Evolutionary conservation across 2,113 vertebrate species (phyloP).

Genomic region (Arvicanthis niloticus): DNA sequence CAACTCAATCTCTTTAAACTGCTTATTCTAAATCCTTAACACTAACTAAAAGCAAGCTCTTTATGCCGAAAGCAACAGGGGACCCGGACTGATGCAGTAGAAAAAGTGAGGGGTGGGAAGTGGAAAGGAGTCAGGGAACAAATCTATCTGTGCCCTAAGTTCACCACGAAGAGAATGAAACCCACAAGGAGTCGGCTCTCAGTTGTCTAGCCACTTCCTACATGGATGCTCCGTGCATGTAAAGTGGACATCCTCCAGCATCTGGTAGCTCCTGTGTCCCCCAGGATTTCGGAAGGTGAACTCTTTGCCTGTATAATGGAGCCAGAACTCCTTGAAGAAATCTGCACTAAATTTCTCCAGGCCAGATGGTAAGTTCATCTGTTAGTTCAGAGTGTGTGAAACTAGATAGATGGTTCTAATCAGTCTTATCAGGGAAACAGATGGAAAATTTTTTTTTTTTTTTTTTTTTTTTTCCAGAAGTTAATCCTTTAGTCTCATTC

Average conservation of each 20-base stretch:
- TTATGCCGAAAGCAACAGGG: slow-evolving; percentile 48
- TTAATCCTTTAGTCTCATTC: slow-evolving; percentile 50
- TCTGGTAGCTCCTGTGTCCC: not conserved
- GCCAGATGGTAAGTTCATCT: not conserved
- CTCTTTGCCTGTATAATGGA: not conserved
- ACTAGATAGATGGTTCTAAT: slow-evolving; percentile 47
- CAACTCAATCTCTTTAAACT: not conserved
- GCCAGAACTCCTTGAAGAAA: not conserved
- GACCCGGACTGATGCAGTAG: not conserved
- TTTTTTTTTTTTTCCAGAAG: slow-evolving; percentile 61
- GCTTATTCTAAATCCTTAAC: slow-evolving; percentile 24
- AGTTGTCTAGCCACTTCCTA: not conserved
- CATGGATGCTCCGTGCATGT: rapidly evolving
- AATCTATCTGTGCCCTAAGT: not conserved
- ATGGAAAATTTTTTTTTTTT: slow-evolving; percentile 61
- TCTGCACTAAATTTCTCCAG: not conserved
- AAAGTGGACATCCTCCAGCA: not conserved
- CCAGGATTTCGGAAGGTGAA: not conserved
- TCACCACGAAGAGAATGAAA: not conserved
- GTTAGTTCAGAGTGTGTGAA: slow-evolving; percentile 2
- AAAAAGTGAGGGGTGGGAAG: not conserved
- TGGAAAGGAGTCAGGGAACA: not conserved
- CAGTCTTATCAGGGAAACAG: slow-evolving; percentile 66
- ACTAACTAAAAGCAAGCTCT: slow-evolving; percentile 13
- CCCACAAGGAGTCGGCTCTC: not conserved